Base-by-base conservation (phyloP, 2,888 invertebrate genomes). In the Branchellion lobata region DNA sequence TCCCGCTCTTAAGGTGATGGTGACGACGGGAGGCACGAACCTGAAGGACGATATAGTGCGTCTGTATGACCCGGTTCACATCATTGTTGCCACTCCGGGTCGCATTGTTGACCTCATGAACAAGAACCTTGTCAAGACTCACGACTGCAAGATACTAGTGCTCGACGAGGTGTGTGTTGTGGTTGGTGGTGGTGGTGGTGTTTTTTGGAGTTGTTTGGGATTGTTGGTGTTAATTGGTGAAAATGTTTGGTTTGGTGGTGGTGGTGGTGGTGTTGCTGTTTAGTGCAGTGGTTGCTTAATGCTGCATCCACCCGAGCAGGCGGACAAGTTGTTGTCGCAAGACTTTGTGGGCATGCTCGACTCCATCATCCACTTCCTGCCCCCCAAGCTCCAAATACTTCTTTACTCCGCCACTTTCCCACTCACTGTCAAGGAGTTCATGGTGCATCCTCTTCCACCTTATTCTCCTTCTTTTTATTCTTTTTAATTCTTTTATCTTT, bases 91-190 rank as follows among this genome's bases (percentile, higher is more conserved):
- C 83, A 99, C 99, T 83, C 99, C 99, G 82, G 99, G 99, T 85
- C 93, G 99, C 89, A 98, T 99, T 90, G 92, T 98, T 88, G 99
- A 99, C 91, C 92, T 99, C 89, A 96, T 99, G 94, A 98, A 99
- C 90, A 98, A 99, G 89, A 92, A 93, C 80, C 91, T 93, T 81
- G 95, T 96, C 80, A 93, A 95, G 88, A 94, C 97, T 92, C 93
- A 94, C 85, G 92, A 95, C 86, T 99, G 99, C 91, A 92, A 93
- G 89, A 96, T 95, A 90, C 91, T 99, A 86, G 96, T 99, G 84
- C 91, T 99, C 86, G 99, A 99, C 90, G 99, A 99, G 90, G 90
- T 89, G 83, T 5, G 61, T 65, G 65, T 5, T 3, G 29, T 5
- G 65, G 65, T 5, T 65, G 3, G 65, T 65, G 3, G 24, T 5